Percentiles rank a stretch among this genome's conserved stretches.
These are phyloP conservation scores for Rhineura floridana DNA, from an alignment of 2,113 vertebrate genomes.

Conservation along the genomic window DNA sequence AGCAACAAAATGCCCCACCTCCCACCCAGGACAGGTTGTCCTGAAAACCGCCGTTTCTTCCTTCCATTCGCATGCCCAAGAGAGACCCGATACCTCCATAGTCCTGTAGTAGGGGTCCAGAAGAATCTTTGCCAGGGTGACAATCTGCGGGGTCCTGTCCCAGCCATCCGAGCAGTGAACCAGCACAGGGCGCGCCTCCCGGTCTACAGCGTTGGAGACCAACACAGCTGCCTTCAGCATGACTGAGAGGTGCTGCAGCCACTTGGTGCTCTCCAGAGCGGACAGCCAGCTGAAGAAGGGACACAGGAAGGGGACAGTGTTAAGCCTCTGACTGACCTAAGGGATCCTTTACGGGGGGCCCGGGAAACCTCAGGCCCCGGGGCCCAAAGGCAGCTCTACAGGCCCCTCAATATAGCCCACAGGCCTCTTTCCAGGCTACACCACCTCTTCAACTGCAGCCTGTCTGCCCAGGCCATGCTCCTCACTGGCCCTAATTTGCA, in stretches of 20 bases:
- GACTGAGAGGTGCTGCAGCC: conserved; percentile 96
- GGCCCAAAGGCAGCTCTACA: no score
- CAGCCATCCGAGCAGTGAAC: conserved; percentile 97
- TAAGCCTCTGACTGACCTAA: neutral
- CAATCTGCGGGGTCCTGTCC: conserved; percentile 97
- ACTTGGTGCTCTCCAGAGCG: conserved; percentile 94
- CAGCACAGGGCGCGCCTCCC: conserved; percentile 92
- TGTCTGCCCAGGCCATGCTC: no score
- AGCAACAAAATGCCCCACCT: neutral
- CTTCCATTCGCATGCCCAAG: no score
- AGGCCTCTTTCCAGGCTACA: neutral
- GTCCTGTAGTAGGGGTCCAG: conserved; percentile 98
- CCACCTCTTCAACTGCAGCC: no score
- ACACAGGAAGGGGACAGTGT: conserved; percentile 28
- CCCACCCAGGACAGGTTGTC: neutral
- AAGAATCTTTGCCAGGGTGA: conserved; percentile 92
- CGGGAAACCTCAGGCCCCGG: no score
- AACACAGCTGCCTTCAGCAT: conserved; percentile 96
- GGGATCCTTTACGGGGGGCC: no score
- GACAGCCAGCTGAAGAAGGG: conserved; percentile 89
- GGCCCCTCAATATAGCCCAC: no score
- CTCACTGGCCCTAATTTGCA: neutral
- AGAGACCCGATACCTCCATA: conserved; percentile 81
- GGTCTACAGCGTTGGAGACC: conserved; percentile 90
- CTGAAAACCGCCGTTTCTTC: neutral